These are phyloP conservation scores for Montifringilla adamsi DNA, from an alignment of 2,113 vertebrate genomes.

Conservation along the genomic window DNA sequence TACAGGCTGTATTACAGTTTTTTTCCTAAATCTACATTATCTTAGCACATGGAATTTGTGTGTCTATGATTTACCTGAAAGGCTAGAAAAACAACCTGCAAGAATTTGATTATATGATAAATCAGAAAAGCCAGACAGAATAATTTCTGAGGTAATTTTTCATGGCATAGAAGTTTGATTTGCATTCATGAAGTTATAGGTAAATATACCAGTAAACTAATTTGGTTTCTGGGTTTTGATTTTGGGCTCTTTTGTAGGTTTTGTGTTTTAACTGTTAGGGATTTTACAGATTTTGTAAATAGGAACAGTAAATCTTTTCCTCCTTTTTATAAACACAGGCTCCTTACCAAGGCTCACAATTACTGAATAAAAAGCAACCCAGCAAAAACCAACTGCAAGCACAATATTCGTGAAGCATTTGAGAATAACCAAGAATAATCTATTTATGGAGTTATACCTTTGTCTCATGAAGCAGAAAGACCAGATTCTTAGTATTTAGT, in stretches of 20 bases:
- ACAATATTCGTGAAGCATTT: background rate
- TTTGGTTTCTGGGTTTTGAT: background rate
- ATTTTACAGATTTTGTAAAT: background rate
- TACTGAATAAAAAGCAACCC: background rate
- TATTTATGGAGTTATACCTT: background rate
- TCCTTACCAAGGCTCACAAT: background rate
- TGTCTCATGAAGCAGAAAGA: background rate
- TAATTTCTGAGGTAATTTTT: constrained; percentile 12
- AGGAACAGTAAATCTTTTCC: background rate
- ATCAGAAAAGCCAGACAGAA: constrained; percentile 42
- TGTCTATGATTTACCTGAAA: constrained; percentile 29
- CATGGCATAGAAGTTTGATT: background rate
- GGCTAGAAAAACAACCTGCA: constrained; percentile 36
- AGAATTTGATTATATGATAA: constrained; percentile 35
- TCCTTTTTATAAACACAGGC: background rate
- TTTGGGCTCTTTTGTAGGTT: background rate
- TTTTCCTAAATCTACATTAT: constrained; percentile 3
- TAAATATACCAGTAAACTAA: background rate
- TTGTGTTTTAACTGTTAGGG: background rate
- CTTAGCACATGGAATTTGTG: background rate
- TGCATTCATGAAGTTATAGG: background rate
- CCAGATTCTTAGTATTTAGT: background rate
- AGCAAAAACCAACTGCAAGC: background rate
- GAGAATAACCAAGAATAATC: background rate
- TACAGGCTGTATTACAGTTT: background rate